Evolutionary conservation across 1,140 invertebrate genomes (phyloP).

Genomic region (Drosophila rufa): DNA sequence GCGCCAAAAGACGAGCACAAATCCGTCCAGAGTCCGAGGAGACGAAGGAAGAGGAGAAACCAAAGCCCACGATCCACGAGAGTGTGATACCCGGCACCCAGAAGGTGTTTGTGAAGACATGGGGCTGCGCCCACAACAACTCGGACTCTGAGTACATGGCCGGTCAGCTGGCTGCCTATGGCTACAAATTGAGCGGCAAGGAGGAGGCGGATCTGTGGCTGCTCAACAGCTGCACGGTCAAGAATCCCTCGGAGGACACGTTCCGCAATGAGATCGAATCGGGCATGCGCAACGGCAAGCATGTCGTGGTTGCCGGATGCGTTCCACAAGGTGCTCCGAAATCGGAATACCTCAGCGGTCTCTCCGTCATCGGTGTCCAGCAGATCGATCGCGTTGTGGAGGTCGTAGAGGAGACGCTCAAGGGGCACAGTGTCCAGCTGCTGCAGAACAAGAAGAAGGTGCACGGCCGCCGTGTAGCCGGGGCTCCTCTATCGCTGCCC

Average conservation of each 20-base stretch:
- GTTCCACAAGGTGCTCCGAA: slow-evolving; percentile 96
- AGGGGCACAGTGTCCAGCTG: slow-evolving; percentile 90
- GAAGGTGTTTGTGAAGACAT: slow-evolving; percentile 97
- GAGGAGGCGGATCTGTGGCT: slow-evolving; percentile 96
- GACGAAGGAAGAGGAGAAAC: slow-evolving; percentile 33
- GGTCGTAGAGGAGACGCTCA: slow-evolving; percentile 98
- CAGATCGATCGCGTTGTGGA: slow-evolving; percentile 99
- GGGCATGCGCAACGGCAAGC: slow-evolving; percentile 91
- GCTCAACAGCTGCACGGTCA: slow-evolving; percentile 98
- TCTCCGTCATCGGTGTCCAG: slow-evolving; percentile 97
- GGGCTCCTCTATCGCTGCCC: slow-evolving; percentile 93
- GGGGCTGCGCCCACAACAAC: slow-evolving; percentile 99
- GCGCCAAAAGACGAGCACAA: slow-evolving; percentile 86
- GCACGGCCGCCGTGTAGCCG: slow-evolving; percentile 93
- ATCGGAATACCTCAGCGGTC: slow-evolving; percentile 90
- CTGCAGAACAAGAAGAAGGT: slow-evolving; percentile 94
- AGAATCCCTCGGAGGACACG: slow-evolving; percentile 98
- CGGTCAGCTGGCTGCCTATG: slow-evolving; percentile 94
- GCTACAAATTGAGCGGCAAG: slow-evolving; percentile 94
- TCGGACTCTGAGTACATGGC: slow-evolving; percentile 99
- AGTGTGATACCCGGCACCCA: slow-evolving; percentile 95
- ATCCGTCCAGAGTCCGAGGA: slow-evolving; percentile 40
- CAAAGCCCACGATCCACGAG: slow-evolving; percentile 77
- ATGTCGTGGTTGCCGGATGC: slow-evolving; percentile 97
- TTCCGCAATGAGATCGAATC: slow-evolving; percentile 96